Base-by-base conservation (phyloP, 2,113 vertebrate species). In the Oreochromis spilurus region DNA sequence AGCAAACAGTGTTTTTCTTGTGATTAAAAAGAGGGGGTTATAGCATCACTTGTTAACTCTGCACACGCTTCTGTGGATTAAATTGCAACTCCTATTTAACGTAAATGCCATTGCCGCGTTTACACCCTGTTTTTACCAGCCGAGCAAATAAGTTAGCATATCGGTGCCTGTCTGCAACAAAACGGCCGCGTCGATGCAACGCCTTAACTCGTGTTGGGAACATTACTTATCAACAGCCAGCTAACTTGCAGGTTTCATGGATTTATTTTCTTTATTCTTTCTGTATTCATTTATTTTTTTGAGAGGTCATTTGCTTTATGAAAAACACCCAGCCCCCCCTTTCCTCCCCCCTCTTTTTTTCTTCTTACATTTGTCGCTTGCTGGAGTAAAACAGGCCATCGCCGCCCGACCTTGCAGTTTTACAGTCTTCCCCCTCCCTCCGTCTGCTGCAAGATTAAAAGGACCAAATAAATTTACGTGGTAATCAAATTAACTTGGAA, bases 381-480 rank as follows among this genome's bases (percentile, higher is more conserved):
- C 62, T 85, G 45, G 36, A 88, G 83, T 85, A 75, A 84, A 86
- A 55, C 86, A 91, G 94, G 93, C 94, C 94, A 90, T 79, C 52
- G 57, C 87, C 90, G 86, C 89, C 94, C 94, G 94, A 95, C 94
- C 94, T 95, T 95, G 94, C 93, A 93, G 85, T 85, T 89, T 79
- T 81, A 77, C 75, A 50, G 75, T 29, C 38, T 43, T 21, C 65
- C 67, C n/a, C 21, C 40, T 45, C 21, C 38, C 40, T 45, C 8
- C 21, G 16, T 83, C 17, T 29, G 57, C 50, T 48, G 11, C 53
- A 70, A 9, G 84, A 84, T 31, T 34, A 79, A 77, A 55, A 84
- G 38, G 72, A 34, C 9, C 45, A 24, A 58, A 79, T 89, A 79
- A 84, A 88, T 79, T 48, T 40, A 65, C 40, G 65, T 48, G 5